Conservation (phyloP, 2,113 vertebrate species). For the Perca fluviatilis region DNA sequence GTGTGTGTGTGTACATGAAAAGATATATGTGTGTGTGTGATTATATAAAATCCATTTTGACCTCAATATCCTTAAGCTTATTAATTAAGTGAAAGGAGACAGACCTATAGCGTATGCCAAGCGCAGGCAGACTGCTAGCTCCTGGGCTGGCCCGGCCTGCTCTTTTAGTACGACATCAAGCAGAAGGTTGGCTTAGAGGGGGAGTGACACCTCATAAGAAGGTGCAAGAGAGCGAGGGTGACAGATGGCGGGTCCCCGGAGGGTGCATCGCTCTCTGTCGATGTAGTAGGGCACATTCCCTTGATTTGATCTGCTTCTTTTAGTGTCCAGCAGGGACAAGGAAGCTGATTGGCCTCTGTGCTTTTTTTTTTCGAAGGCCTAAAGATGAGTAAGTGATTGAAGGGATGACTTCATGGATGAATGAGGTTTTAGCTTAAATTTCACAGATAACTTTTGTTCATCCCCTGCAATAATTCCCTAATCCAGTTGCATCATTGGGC, state of each 20-base stretch:
- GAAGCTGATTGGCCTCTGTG: slow-evolving; percentile 47
- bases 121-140: slow-evolving; percentile 23
- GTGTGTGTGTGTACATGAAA: not conserved
- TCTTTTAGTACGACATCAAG: slow-evolving; percentile 65
- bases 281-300: slow-evolving; percentile 16
- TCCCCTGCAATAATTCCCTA: slow-evolving; percentile 69
- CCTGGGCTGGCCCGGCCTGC: slow-evolving; percentile 30
- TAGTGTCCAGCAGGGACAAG: slow-evolving; percentile 42
- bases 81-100: slow-evolving; percentile 26
- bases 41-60: slow-evolving; percentile 2
- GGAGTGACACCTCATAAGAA: slow-evolving; percentile 61
- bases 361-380: slow-evolving; percentile 34
- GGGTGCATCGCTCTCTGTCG: slow-evolving; percentile 35
- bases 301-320: slow-evolving; percentile 57
- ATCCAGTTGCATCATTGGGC: slow-evolving; percentile 75
- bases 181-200: slow-evolving; percentile 53
- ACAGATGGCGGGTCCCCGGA: slow-evolving; percentile 69
- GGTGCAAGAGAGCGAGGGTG: slow-evolving; percentile 53
- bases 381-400: slow-evolving; percentile 37
- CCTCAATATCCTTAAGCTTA: slow-evolving; percentile 8
- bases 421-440: slow-evolving; percentile 46
- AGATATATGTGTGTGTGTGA: slow-evolving; percentile 4
- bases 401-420: slow-evolving; percentile 34
- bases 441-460: slow-evolving; percentile 57
- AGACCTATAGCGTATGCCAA: slow-evolving; percentile 26